Evolutionary conservation across 2,888 invertebrate species (phyloP), one percentile per base, ranked within the genome.

Genomic region (Pammene fasciana): DNA sequence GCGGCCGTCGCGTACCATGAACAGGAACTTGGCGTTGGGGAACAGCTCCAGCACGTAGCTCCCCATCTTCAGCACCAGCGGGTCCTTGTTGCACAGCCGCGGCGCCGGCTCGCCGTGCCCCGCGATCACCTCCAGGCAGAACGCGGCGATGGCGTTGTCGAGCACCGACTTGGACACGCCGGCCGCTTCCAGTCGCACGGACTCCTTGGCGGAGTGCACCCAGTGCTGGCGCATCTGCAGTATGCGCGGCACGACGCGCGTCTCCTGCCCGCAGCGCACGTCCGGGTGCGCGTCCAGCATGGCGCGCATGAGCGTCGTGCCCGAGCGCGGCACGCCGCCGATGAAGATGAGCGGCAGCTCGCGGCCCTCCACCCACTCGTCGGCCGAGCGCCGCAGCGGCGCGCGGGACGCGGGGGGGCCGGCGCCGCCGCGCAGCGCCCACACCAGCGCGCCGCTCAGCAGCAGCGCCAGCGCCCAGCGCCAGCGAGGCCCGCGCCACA

Each of bases 201-300:
- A 96, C 90, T 99, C 99, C 88, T 97, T 97, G 82, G 97, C 97
- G 71, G 98, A 98, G 86, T 97, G 97, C 79, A 97, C 94, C 99
- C 99, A 99, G 87, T 99, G 98, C 81, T 97, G 96, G 75, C 98
- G 95, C 94, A 99, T 96, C 89, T 98, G 98, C 74, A 99, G 94
- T 82, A 99, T 96, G 79, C 99, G 95, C 65, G 99, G 99, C 86
- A 99, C 98, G 66, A 99, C 98, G 76, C 99, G 94, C 71, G 98
- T 98, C 93, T 99, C 99, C 91, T 99, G 99, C 16, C 99, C 99
- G 89, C 99, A 99, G 87, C 98, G 95, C 82, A 99, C 97, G 80
- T 97, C 97, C 14, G 98, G 97, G 94, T 99, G 99, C 73, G 99
- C 99, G 92, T 99, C 99, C 79, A 99, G 93, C 97, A 99, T 98